Conservation (phyloP, 2,888 invertebrate species). For the Vesta saturnalis region DNA sequence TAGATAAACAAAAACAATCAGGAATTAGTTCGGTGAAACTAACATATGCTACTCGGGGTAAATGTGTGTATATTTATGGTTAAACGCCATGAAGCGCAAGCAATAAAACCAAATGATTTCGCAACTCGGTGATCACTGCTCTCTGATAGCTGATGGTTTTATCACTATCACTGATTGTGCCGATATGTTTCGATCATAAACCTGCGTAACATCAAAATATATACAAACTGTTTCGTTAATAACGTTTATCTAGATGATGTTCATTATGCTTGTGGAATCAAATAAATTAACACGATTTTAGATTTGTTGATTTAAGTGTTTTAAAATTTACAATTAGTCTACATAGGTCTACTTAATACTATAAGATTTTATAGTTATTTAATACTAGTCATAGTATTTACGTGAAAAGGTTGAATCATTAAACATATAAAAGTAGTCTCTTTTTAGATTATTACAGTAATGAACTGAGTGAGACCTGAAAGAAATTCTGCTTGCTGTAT, state of each 20-base stretch:
- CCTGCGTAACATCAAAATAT: constrained; percentile 55
- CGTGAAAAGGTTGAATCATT: no score
- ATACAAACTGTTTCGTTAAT: constrained; percentile 55
- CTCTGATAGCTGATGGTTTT: constrained; percentile 59
- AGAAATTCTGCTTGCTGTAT: no score
- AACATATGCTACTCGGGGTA: constrained; percentile 52
- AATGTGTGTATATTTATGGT: constrained; percentile 52
- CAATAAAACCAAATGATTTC: constrained; percentile 59
- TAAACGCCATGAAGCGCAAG: constrained; percentile 50
- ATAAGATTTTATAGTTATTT: no score
- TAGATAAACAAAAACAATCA: constrained; percentile 35
- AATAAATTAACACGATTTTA: constrained; percentile 11
- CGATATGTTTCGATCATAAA: constrained; percentile 58
- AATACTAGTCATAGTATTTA: no score
- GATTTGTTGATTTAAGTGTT: neutral
- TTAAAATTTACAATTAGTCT: no score
- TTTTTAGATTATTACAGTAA: no score
- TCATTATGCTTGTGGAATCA: constrained; percentile 9
- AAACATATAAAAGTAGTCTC: no score
- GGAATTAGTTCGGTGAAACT: constrained; percentile 50
- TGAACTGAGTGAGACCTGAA: no score
- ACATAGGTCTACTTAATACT: no score
- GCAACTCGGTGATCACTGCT: constrained; percentile 58
- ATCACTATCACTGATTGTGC: constrained; percentile 59
- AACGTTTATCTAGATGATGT: constrained; percentile 50